Conservation (phyloP, 1,140 invertebrate genomes). For the Drosophila trapezifrons region DNA sequence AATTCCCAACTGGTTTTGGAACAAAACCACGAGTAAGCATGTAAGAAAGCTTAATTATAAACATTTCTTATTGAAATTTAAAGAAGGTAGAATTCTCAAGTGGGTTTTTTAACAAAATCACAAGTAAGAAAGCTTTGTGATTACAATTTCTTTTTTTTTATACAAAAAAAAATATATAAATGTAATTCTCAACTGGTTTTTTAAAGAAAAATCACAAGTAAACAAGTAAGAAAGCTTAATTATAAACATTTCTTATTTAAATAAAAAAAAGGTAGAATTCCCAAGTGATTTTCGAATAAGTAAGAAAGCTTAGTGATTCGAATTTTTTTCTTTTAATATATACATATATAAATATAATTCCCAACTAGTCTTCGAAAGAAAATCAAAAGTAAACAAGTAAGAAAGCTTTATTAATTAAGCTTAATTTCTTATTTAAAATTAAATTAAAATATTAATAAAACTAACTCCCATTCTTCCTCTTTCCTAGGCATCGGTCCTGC, state of each 20-base stretch:
- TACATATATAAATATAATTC: not conserved
- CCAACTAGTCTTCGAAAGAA: not conserved
- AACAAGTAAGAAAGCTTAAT: not conserved
- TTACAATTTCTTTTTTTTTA: too few species aligned
- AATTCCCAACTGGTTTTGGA: not conserved
- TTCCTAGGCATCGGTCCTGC: slow-evolving; percentile 83
- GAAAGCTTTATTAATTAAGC: not conserved
- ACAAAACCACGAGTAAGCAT: not conserved
- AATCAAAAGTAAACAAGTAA: not conserved
- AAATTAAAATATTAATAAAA: not conserved
- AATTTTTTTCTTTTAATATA: too few species aligned
- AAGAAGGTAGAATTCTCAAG: not conserved
- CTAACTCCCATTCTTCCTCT: not conserved
- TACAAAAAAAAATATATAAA: not conserved
- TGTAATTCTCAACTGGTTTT: not conserved
- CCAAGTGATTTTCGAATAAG: not conserved
- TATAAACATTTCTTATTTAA: too few species aligned
- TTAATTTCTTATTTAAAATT: not conserved
- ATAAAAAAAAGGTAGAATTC: too few species aligned
- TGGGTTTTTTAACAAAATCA: not conserved
- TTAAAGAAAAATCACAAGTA: not conserved
- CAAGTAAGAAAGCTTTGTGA: not conserved
- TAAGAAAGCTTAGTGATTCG: not conserved
- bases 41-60: not conserved
- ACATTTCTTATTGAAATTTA: too few species aligned